Evolutionary conservation across 30 jellyfish, hydroid and myxozoan genomes (phyloP).

Genomic region (Cassiopea andromeda): DNA sequence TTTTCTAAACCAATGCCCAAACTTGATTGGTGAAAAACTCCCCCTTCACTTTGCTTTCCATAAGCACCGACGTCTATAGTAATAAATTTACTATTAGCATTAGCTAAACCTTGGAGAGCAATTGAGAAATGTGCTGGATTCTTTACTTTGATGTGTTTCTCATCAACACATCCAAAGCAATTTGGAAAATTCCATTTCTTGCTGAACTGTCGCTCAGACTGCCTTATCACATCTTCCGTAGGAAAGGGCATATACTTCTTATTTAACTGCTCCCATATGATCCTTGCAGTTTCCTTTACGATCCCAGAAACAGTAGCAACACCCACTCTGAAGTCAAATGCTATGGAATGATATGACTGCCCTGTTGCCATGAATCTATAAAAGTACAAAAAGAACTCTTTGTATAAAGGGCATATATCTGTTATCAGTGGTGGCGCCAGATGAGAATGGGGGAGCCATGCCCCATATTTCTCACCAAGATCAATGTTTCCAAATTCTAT

Average conservation of each 20-base stretch:
- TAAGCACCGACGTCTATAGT: conserved; percentile 43
- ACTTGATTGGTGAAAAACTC: conserved; percentile 23
- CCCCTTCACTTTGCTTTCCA: conserved; percentile 39
- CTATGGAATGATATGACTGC: conserved; percentile 20
- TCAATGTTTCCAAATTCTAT: too few relatives aligned
- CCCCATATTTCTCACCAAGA: too few relatives aligned
- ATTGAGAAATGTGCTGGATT: conserved; percentile 24
- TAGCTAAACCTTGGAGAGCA: conserved; percentile 39
- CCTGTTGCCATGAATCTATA: conserved; percentile 36
- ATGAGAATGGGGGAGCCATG: too few relatives aligned
- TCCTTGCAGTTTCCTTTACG: conserved; percentile 3
- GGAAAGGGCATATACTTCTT: conserved; percentile 30
- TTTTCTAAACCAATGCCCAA: conserved; percentile 7
- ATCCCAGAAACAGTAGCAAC: conserved; percentile 19
- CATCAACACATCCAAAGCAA: conserved; percentile 46
- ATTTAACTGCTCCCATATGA: conserved; percentile 4
- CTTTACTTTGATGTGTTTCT: conserved; percentile 1
- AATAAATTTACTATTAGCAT: conserved; percentile 28
- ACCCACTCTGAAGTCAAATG: conserved; percentile 15
- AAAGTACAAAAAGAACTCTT: neutral
- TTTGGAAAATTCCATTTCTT: conserved; percentile 7
- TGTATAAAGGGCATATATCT: too few relatives aligned
- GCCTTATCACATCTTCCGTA: neutral
- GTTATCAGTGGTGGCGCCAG: too few relatives aligned
- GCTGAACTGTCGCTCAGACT: neutral